These are phyloP conservation scores for Cichladusa arquata DNA, from an alignment of 2,113 vertebrate genomes.

Conservation along the genomic window DNA sequence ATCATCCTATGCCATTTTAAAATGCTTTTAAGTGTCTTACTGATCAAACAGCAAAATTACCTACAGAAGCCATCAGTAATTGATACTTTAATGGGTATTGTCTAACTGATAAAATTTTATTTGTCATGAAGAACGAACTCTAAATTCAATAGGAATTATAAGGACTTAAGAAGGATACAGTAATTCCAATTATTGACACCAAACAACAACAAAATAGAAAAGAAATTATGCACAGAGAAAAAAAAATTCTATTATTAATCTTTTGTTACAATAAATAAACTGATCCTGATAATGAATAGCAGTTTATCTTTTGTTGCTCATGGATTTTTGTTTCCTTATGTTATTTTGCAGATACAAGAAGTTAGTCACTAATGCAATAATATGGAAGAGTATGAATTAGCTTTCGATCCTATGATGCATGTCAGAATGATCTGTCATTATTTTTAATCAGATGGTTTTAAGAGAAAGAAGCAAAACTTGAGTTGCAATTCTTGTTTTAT, in stretches of 20 bases:
- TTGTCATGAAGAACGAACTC: not conserved
- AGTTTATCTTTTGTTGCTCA: not conserved
- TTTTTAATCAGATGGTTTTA: constrained; percentile 25
- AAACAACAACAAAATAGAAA: not conserved
- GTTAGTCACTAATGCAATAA: not conserved
- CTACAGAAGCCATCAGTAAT: not conserved
- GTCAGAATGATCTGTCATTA: not conserved
- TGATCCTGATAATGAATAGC: not conserved
- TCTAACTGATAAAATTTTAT: not conserved
- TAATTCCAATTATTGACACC: not conserved
- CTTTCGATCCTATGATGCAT: not conserved
- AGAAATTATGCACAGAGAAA: not conserved
- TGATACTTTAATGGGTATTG: not conserved
- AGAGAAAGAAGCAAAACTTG: constrained; percentile 10
- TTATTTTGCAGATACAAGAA: not conserved
- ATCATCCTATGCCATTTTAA: not conserved
- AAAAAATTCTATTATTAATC: not conserved
- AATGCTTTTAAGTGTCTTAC: not conserved
- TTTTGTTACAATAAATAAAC: not conserved
- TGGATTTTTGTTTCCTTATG: not conserved
- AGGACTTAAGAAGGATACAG: not conserved
- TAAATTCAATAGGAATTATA: not conserved
- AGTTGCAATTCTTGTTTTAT: constrained; percentile 2
- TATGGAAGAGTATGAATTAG: not conserved
- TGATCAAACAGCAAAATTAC: not conserved